Conservation (phyloP, 2,888 invertebrate species). For the Dinocampus coccinellae region DNA sequence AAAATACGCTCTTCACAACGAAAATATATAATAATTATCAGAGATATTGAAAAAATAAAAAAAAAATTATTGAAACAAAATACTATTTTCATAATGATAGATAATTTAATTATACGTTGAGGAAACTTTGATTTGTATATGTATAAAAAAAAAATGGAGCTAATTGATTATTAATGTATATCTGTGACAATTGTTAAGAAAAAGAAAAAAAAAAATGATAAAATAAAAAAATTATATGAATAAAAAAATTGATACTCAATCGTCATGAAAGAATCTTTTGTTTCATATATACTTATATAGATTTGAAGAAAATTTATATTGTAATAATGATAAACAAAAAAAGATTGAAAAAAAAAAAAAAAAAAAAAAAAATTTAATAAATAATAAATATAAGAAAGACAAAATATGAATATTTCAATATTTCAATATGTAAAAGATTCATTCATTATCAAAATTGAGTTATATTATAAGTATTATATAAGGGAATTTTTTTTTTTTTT, state of each 20-base stretch:
- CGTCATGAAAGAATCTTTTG: slow-evolving; percentile 8
- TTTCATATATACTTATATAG: background rate
- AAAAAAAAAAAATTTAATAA: background rate
- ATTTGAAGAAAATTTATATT: background rate
- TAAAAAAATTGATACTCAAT: slow-evolving; percentile 2
- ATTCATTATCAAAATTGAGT: slow-evolving; percentile 11
- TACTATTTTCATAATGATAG: slow-evolving; percentile 27
- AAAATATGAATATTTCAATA: background rate
- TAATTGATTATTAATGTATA: background rate
- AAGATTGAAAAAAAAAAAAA: background rate
- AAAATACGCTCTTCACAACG: slow-evolving; percentile 15
- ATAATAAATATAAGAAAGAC: slow-evolving; percentile 19
- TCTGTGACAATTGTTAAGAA: background rate
- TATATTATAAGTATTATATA: slow-evolving; percentile 7
- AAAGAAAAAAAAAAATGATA: background rate
- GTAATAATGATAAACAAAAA: too few species aligned
- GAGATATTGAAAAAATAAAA: background rate
- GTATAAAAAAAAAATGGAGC: slow-evolving; percentile 5
- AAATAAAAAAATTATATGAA: too few species aligned
- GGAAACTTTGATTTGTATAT: background rate
- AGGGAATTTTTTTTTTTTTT: background rate
- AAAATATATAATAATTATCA: background rate
- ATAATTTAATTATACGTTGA: slow-evolving; percentile 4
- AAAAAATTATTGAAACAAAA: background rate
- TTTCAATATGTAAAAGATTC: slow-evolving; percentile 4